phyloP scores from a whole-genome alignment of 2,888 invertebrate genomes.

The Andricus curvator region DNA sequence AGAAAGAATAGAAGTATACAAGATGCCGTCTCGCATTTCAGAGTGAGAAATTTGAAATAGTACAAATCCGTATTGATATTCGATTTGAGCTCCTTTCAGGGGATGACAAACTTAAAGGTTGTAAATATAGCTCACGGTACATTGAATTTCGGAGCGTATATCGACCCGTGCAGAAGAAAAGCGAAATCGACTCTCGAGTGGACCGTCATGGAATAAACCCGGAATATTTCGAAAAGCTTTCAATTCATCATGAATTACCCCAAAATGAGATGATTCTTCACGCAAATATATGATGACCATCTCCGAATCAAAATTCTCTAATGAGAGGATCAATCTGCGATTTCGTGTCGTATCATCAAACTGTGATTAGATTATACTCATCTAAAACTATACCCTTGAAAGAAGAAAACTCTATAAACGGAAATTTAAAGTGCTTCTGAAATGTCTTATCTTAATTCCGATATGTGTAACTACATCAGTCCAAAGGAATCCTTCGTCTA shows the following conservation, averaged over 20 bases:
- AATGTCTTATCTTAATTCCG: too few species aligned
- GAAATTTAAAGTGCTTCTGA: background rate
- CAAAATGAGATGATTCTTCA: background rate
- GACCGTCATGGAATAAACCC: background rate
- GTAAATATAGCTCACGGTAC: slow-evolving; percentile 13
- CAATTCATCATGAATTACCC: background rate
- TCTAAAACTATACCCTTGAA: background rate
- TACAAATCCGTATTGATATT: slow-evolving; percentile 35
- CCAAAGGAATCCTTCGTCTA: too few species aligned
- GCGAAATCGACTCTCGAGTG: background rate
- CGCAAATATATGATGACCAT: background rate
- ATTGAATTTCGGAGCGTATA: slow-evolving; percentile 8
- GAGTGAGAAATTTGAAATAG: slow-evolving; percentile 12
- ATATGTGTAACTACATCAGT: too few species aligned
- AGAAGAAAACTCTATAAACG: background rate
- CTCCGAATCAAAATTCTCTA: background rate
- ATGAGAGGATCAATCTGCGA: too few species aligned
- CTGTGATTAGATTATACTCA: background rate
- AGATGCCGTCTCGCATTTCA: slow-evolving; percentile 3
- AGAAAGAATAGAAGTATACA: background rate
- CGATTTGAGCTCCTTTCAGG: slow-evolving; percentile 20
- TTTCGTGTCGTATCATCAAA: background rate
- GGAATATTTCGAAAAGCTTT: background rate
- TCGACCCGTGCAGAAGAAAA: slow-evolving; percentile 17
- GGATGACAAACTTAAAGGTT: slow-evolving; percentile 10